phyloP scores from a whole-genome alignment of 2,888 invertebrate genomes.

The Nymphalis c-album region DNA sequence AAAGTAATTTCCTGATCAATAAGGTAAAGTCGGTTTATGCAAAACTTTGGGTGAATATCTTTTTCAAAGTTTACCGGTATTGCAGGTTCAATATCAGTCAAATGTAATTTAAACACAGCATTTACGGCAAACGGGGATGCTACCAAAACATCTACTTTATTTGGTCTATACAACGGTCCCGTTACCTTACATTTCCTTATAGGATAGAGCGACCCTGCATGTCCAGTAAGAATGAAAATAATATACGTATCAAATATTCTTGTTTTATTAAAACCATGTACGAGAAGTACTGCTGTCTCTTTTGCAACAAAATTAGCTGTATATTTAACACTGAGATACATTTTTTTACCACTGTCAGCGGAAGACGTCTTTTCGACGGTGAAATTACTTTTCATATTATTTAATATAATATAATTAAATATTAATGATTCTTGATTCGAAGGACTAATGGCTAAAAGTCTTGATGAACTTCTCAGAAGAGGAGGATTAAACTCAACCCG shows the following conservation, averaged over 20 bases:
- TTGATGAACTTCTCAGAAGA: conserved; percentile 64
- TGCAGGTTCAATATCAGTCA: conserved; percentile 66
- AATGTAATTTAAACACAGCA: conserved; percentile 51
- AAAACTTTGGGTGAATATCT: conserved; percentile 54
- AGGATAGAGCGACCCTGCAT: conserved; percentile 58
- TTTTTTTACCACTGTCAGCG: conserved; percentile 64
- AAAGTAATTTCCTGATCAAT: conserved; percentile 64
- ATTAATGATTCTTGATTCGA: conserved; percentile 64
- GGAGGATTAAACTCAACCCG: conserved; percentile 70
- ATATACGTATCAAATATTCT: conserved; percentile 73
- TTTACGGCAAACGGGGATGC: conserved; percentile 59
- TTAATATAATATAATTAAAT: conserved; percentile 60
- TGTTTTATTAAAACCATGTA: conserved; percentile 74
- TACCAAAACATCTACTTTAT: conserved; percentile 64
- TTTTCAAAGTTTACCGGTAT: conserved; percentile 58
- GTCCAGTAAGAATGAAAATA: conserved; percentile 61
- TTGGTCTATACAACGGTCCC: conserved; percentile 66
- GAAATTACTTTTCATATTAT: conserved; percentile 61
- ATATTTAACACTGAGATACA: conserved; percentile 64
- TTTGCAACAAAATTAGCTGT: conserved; percentile 63
- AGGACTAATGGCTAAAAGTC: conserved; percentile 66
- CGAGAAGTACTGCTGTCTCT: conserved; percentile 60
- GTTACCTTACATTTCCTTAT: conserved; percentile 67
- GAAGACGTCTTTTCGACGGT: conserved; percentile 62
- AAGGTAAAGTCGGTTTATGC: conserved; percentile 59